Conservation (phyloP, 2,797 vertebrate species). For the Falco peregrinus region DNA sequence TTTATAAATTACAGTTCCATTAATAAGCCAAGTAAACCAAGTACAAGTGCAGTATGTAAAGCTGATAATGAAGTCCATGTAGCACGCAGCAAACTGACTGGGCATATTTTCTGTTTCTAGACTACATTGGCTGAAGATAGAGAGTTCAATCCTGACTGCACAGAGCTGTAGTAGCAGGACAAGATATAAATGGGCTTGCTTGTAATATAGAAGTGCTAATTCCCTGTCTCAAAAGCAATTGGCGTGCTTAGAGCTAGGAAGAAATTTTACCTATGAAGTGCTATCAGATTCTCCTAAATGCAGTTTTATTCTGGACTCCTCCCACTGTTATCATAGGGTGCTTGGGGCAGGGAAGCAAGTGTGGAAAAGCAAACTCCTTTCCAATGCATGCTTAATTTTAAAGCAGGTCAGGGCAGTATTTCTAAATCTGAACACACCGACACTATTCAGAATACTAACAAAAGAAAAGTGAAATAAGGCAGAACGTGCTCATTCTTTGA, state of each 20-base stretch:
- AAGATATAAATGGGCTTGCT: not conserved
- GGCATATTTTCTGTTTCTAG: not conserved
- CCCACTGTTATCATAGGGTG: not conserved
- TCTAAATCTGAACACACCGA: not conserved
- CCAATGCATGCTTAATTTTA: fast-evolving
- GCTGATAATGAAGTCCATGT: not conserved
- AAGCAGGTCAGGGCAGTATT: not conserved
- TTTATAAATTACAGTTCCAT: not conserved
- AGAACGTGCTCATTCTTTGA: not conserved
- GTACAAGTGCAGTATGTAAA: not conserved
- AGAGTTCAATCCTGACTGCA: not conserved
- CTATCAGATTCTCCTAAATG: not conserved
- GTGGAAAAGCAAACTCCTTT: not conserved
- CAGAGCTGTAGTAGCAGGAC: not conserved
- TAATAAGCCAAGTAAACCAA: not conserved
- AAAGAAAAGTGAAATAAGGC: not conserved
- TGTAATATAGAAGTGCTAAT: not conserved
- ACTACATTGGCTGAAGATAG: not conserved
- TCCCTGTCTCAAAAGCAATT: not conserved
- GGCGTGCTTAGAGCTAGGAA: not conserved
- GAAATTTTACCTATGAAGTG: not conserved
- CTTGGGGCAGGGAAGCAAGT: not conserved
- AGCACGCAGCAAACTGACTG: not conserved
- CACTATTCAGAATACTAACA: not conserved
- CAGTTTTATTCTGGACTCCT: not conserved